These are phyloP conservation scores for Epistrophe grossulariae DNA, from an alignment of 2,888 invertebrate species.

Conservation along the genomic window DNA sequence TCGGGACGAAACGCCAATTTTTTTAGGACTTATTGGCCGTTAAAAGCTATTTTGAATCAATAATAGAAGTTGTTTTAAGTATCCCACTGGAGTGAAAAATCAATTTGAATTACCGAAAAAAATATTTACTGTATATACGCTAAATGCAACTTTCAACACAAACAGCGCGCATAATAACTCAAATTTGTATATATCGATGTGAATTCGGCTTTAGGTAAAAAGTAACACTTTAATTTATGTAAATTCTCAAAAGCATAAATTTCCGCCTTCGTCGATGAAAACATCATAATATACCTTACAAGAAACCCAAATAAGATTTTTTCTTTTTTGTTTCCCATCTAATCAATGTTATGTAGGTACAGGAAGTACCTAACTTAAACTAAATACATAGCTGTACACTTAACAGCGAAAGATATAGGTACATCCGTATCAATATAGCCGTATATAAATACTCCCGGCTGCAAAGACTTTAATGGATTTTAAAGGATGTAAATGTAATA, in stretches of 20 bases:
- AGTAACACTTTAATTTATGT: constrained; percentile 8
- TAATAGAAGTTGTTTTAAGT: too few species aligned
- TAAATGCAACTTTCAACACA: not conserved
- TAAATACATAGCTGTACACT: not conserved
- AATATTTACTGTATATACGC: not conserved
- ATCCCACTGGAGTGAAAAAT: too few species aligned
- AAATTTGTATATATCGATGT: not conserved
- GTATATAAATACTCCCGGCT: constrained; percentile 12
- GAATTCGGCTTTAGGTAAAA: not conserved
- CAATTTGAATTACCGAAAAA: too few species aligned
- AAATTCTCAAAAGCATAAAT: constrained; percentile 26
- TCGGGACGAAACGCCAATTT: too few species aligned
- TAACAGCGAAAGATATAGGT: not conserved
- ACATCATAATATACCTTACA: constrained; percentile 26
- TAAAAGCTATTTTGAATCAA: too few species aligned
- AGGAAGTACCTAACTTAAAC: constrained; percentile 34
- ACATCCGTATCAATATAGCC: constrained; percentile 15
- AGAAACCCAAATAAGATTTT: constrained; percentile 20
- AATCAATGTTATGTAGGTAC: constrained; percentile 44
- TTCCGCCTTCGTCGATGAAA: constrained; percentile 50
- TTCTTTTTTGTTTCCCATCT: constrained; percentile 3
- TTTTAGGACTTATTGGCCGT: too few species aligned
- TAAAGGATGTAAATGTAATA: constrained; percentile 68
- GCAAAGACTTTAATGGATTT: constrained; percentile 55
- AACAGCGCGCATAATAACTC: not conserved